Evolutionary conservation across 2,888 invertebrate genomes (phyloP), one percentile per base, ranked within the genome.

Genomic region (Orgyia antiqua): DNA sequence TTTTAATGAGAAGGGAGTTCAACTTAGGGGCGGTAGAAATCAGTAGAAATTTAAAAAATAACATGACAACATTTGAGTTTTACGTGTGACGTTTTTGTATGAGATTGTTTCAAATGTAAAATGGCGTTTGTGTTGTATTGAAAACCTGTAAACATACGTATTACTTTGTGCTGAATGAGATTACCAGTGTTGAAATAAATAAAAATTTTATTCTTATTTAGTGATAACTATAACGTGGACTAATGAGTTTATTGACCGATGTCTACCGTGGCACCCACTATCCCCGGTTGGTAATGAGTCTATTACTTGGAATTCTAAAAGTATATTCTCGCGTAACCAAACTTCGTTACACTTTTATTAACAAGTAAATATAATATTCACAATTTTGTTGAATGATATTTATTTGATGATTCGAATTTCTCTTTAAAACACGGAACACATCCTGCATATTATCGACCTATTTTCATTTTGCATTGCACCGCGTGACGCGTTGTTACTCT

Each of bases 221-320:
- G 72, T 68, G 69, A 59, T 58, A 68, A 51, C 24, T 60, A 63
- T 58, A 77, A 67, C 62, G 77, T 72, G 72, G 63, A 79, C 84
- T 80, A 62, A 86, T 86, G 84, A 82, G 73, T 82, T 80, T 83
- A 69, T 68, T 80, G 82, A 83, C 86, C 69, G 82, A 86, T 86
- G 86, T 86, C 86, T 84, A 77, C 86, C 82, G 75, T 86, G 79
- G 86, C 86, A 73, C 82, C 84, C 70, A 84, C 71, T 80, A 82
- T 86, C 75, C 80, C 86, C 83, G 86, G 86, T 86, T 71, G 45
- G 83, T 80, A 54, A 48, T 40, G 8, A 34, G 41, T 44, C 40
- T 38, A 29, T 36, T 37, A 17, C 26, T 25, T 20, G 29, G 23
- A 15, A 24, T 21, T 20, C 7, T 1, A 2, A 12, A 4, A n/a